These are phyloP conservation scores for Musca vetustissima DNA, from an alignment of 1,140 invertebrate genomes.

Conservation along the genomic window DNA sequence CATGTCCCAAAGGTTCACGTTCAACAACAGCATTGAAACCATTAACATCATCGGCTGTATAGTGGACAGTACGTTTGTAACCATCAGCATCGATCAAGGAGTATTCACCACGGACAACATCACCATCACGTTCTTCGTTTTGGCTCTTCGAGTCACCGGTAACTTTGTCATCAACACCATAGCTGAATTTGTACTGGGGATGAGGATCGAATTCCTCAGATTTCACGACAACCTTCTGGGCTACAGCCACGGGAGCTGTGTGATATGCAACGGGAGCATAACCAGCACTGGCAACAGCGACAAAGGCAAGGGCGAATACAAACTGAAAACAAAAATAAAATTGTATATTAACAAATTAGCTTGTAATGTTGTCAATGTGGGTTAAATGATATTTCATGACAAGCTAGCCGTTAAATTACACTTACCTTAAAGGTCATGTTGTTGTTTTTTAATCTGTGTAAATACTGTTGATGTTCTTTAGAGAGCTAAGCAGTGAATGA, in stretches of 20 bases:
- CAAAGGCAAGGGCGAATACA: slow-evolving; percentile 45
- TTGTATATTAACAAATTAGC: background rate
- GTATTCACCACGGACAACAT: slow-evolving; percentile 37
- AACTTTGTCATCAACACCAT: slow-evolving; percentile 56
- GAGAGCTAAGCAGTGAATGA: slow-evolving; percentile 46
- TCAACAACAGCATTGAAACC: slow-evolving; percentile 58
- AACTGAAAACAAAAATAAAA: slow-evolving; percentile 35
- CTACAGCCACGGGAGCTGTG: slow-evolving; percentile 41
- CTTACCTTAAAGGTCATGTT: slow-evolving; percentile 53
- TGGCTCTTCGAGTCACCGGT: slow-evolving; percentile 62
- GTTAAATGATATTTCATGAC: background rate
- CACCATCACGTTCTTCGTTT: slow-evolving; percentile 59
- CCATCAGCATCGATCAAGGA: slow-evolving; percentile 45
- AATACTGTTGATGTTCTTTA: slow-evolving; percentile 37
- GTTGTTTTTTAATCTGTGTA: slow-evolving; percentile 2
- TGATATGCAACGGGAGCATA: slow-evolving; percentile 43
- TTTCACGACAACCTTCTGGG: slow-evolving; percentile 41
- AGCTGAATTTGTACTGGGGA: slow-evolving; percentile 58
- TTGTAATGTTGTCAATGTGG: background rate
- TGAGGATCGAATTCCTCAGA: slow-evolving; percentile 44
- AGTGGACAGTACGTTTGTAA: slow-evolving; percentile 50
- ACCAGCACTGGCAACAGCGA: slow-evolving; percentile 46
- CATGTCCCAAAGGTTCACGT: slow-evolving; percentile 46
- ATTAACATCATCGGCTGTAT: slow-evolving; percentile 57
- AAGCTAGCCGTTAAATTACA: background rate